Evolutionary conservation across 2,888 invertebrate genomes (phyloP), one percentile per base, ranked within the genome.

Genomic region (Cantharis flavilabris): DNA sequence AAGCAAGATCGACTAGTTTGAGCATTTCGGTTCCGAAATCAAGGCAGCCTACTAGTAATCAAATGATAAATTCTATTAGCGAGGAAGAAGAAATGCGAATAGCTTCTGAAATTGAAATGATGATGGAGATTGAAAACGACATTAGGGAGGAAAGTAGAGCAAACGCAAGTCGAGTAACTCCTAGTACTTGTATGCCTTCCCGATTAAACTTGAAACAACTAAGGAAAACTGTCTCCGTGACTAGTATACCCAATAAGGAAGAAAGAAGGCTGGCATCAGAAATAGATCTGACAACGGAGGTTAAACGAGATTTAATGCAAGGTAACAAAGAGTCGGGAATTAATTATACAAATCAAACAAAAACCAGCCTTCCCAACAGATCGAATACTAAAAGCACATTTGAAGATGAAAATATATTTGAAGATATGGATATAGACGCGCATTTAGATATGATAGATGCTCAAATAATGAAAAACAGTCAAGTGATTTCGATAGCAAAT

Each of bases 371-470:
- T 13, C 11, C 16, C 0, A 26, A n/a, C 9, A 26, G 13, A 67
- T 23, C 9, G 13, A 67, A 2, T 23, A 4, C n/a, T 13, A 13
- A 23, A 3, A 73, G 65, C 11, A 20, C 63, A 64, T 71, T 30
- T 77, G 77, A 79, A 9, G 82, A 83, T 30, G 85, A 87, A 78
- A 85, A 85, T 70, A 76, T 87, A 14, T 85, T 88, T 80, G 83
- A 85, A 69, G 83, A 85, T 81, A 81, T 86, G 33, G 85, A 87
- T 76, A 82, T 86, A 33, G 85, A 86, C 69, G 81, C 81, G 13
- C 82, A 85, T 79, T 82, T 84, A 69, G 83, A 84, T 76, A 28
- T 83, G 73, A 80, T 84, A 63, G 83, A 83, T 26, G 65, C 73
- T 67, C 65, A 87, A 87, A 14, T 76, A 49, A 72, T 72, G 18